phyloP scores from a whole-genome alignment of 2,888 invertebrate species.

The Ryuthela nishihirai region DNA sequence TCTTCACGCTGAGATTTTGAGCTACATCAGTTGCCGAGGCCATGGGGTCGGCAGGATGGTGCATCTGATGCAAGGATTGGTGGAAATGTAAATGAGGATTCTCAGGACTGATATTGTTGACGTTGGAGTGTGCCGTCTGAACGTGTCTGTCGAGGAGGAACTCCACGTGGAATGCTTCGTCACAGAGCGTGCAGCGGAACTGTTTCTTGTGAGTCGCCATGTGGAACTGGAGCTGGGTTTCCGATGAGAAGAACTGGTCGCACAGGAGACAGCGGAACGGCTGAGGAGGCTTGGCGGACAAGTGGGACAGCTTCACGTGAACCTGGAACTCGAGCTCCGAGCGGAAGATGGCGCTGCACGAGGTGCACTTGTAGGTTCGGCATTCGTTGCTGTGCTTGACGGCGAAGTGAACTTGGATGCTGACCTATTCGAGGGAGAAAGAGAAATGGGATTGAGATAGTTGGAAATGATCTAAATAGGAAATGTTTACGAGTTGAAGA shows the following conservation, averaged over 20 bases:
- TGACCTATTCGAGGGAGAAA: slow-evolving; percentile 78
- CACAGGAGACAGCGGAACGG: slow-evolving; percentile 65
- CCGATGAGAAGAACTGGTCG: slow-evolving; percentile 64
- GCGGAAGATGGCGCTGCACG: slow-evolving; percentile 63
- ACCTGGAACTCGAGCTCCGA: slow-evolving; percentile 59
- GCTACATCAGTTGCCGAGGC: slow-evolving; percentile 10
- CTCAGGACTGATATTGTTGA: too few species aligned
- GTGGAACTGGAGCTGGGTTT: slow-evolving; percentile 70
- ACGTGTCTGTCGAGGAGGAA: slow-evolving; percentile 83
- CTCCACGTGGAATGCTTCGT: slow-evolving; percentile 83
- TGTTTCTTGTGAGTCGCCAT: slow-evolving; percentile 69
- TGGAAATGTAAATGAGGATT: background rate
- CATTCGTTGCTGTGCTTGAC: slow-evolving; percentile 83
- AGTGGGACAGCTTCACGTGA: slow-evolving; percentile 54
- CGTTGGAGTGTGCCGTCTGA: slow-evolving; percentile 56
- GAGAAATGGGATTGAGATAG: too few species aligned
- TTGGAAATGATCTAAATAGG: too few species aligned
- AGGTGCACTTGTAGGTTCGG: slow-evolving; percentile 76
- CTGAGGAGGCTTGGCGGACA: slow-evolving; percentile 7
- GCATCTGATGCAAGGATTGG: too few species aligned
- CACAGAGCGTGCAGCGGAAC: slow-evolving; percentile 76
- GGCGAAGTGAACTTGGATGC: slow-evolving; percentile 83
- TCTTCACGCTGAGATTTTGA: slow-evolving; percentile 32
- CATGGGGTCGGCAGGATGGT: background rate
- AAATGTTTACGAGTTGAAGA: too few species aligned